Base-by-base conservation (phyloP, 2,113 vertebrate species). In the Megaceryle maxima region DNA sequence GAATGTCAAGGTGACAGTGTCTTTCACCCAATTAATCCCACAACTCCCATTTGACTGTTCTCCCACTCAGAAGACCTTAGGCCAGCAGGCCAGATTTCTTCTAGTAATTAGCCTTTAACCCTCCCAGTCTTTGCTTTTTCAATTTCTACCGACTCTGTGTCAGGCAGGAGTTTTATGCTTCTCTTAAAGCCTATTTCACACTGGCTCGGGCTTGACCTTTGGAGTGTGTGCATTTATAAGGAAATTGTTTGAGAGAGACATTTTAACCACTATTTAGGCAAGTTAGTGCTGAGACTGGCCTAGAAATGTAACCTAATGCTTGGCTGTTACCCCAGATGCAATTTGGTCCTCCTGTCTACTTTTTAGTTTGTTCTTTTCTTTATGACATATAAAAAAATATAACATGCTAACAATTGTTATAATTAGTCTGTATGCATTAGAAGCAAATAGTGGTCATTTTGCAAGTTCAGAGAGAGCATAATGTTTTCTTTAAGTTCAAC, bases 21-120 rank as follows among this genome's bases (percentile, higher is more conserved):
- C 92, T 96, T 96, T 96, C 82, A 94, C 72, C 81, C 77, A 94
- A 93, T 97, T 97, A 96, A 94, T 94, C 96, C 95, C 90, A 76
- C 69, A 93, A 73, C 76, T 94, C 77, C 82, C 67, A 92, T 84
- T 93, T 93, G 92, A 79, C 63, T 92, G 79, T 84, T 11, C 62
- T 95, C 72, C 78, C 85, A 43, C 48, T 95, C 67, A 80, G 74
- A 96, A 94, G 48, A 72, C 87, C 64, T 57, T 41, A 84, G 94
- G 56, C 89, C 83, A 84, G 18, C 44, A 82, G 94, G 92, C 77
- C 94, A 73, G 37, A 94, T 91, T 95, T 93, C 93, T 93, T 83
- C 72, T 66, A 83, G 90, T 68, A 93, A 95, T 96, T 95, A 94
- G 68, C 96, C 94, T 97, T 96, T 94, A 94, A 95, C 83, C 90